A percentile compares a stretch with the other conserved stretches of the same genome.
Evolutionary conservation across 2,888 invertebrate species (phyloP).

Genomic region (Noctuana brunneofusca): DNA sequence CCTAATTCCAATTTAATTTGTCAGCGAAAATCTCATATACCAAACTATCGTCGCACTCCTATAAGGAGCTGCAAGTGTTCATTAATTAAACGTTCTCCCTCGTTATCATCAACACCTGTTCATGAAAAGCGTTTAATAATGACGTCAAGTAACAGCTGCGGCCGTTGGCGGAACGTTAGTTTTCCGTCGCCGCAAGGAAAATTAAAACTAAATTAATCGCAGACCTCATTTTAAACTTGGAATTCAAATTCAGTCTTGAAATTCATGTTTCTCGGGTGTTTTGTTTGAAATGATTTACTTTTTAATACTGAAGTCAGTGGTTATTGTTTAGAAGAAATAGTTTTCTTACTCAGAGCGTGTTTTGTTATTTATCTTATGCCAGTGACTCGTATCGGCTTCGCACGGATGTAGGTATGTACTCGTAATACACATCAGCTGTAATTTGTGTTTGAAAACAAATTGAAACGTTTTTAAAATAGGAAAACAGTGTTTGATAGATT

Average conservation of each 20-base stretch:
- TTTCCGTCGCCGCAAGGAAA: conserved; percentile 63
- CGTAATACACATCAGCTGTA: no score
- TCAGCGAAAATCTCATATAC: conserved; percentile 42
- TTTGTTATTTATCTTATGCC: no score
- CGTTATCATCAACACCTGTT: conserved; percentile 81
- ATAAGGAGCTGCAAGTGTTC: conserved; percentile 57
- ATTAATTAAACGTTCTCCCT: conserved; percentile 79
- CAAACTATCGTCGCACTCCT: conserved; percentile 46
- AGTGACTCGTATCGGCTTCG: no score
- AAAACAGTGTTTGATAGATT: no score
- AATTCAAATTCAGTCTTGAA: conserved; percentile 14
- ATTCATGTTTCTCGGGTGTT: not conserved
- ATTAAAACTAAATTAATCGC: conserved; percentile 69
- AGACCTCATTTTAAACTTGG: conserved; percentile 31
- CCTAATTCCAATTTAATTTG: conserved; percentile 11
- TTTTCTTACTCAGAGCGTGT: no score
- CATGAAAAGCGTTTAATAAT: conserved; percentile 81
- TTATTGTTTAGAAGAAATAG: not conserved
- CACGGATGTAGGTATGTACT: no score
- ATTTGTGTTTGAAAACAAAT: no score
- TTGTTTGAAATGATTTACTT: not conserved
- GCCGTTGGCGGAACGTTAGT: conserved; percentile 62
- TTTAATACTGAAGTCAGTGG: not conserved
- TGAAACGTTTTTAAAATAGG: no score
- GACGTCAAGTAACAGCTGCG: conserved; percentile 75